These are phyloP conservation scores for Microplitis mediator DNA, from an alignment of 1,140 invertebrate genomes.

Conservation along the genomic window DNA sequence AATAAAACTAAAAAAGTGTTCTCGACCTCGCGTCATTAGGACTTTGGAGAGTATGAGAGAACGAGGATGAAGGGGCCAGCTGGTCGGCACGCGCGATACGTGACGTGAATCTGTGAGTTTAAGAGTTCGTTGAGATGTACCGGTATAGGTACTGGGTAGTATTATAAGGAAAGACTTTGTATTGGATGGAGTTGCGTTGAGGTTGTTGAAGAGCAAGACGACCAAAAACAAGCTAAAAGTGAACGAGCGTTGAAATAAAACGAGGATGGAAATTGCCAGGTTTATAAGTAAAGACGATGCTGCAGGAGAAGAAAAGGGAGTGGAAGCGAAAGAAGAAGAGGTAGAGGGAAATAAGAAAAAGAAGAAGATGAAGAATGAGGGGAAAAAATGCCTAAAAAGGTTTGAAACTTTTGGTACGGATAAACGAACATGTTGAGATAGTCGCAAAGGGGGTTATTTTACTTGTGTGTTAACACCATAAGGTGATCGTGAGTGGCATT, in stretches of 20 bases:
- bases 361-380: not conserved
- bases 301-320: no score
- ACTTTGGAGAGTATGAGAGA: slow-evolving; percentile 36
- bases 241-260: no score
- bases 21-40: slow-evolving; percentile 42
- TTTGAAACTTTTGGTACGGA: not conserved
- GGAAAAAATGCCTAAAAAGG: not conserved
- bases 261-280: no score
- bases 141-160: no score
- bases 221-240: no score
- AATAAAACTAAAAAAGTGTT: not conserved
- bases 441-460: not conserved
- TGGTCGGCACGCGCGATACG: slow-evolving; percentile 34
- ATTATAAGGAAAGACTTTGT: no score
- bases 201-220: no score
- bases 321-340: no score
- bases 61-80: slow-evolving; percentile 29
- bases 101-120: slow-evolving; percentile 25
- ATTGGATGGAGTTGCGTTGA: no score
- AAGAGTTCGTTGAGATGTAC: not conserved
- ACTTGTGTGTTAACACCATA: slow-evolving; percentile 16
- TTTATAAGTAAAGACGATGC: no score
- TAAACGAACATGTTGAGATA: not conserved
- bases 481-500: slow-evolving; percentile 23
- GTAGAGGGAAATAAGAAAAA: not conserved